Conservation (phyloP, 2,113 vertebrate species). For the Poeciliopsis occidentalis region DNA sequence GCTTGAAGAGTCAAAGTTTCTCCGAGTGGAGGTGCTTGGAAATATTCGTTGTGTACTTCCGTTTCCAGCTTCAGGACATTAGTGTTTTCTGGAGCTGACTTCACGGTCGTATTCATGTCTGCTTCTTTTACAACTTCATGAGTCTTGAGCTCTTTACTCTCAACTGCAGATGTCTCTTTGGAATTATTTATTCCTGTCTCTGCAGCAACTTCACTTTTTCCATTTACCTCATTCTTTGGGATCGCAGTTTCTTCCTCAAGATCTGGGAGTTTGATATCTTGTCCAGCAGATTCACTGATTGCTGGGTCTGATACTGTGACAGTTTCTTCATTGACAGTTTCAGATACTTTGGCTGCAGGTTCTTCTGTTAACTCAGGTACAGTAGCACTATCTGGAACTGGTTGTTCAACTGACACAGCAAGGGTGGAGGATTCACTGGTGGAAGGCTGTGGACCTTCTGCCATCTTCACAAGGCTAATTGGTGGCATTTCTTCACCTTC, state of each 20-base stretch:
- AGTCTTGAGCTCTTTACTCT: constrained; percentile 12
- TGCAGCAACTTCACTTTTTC: constrained; percentile 22
- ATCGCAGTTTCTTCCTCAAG: constrained; percentile 12
- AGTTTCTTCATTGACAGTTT: constrained; percentile 35
- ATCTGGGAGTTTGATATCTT: background rate
- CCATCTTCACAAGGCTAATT: constrained; percentile 61
- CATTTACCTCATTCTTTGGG: constrained; percentile 25
- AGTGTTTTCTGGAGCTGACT: constrained; percentile 58
- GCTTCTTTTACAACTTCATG: constrained; percentile 28
- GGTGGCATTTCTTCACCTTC: constrained; percentile 78
- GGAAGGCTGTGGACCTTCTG: constrained; percentile 84
- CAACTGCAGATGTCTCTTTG: constrained; percentile 23
- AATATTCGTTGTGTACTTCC: constrained; percentile 74
- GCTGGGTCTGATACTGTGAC: constrained; percentile 33
- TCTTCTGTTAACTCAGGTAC: constrained; percentile 70
- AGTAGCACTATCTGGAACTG: constrained; percentile 77
- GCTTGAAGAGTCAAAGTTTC: constrained; percentile 60
- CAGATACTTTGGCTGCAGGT: constrained; percentile 19
- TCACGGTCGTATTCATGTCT: constrained; percentile 51
- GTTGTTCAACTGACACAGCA: constrained; percentile 81
- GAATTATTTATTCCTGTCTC: constrained; percentile 15
- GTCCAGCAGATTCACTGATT: constrained; percentile 7
- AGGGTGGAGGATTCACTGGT: constrained; percentile 84
- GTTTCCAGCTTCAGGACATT: constrained; percentile 72
- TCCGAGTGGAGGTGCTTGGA: constrained; percentile 73